Evolutionary conservation across 2,888 invertebrate genomes (phyloP).

Genomic region (Noctuana brunneofusca): DNA sequence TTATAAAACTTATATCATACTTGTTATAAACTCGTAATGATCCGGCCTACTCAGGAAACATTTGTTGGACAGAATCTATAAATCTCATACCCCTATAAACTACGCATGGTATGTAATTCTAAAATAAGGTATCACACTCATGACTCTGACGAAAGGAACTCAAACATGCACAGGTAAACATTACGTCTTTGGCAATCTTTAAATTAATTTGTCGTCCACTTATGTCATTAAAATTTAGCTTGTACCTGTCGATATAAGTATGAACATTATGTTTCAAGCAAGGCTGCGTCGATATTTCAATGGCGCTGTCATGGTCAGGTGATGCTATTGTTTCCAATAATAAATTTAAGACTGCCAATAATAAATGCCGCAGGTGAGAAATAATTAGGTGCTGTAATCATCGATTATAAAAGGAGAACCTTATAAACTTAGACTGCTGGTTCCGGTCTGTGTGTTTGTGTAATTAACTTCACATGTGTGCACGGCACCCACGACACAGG

Average conservation of each 20-base stretch:
- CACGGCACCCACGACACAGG: no score
- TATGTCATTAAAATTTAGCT: background rate
- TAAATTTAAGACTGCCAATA: slow-evolving; percentile 19
- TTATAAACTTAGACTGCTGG: background rate
- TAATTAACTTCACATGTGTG: no score
- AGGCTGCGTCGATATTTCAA: slow-evolving; percentile 18
- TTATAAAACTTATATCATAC: no score
- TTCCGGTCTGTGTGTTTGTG: no score
- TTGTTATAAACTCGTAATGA: background rate
- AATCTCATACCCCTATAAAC: slow-evolving; percentile 1
- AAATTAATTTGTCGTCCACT: background rate
- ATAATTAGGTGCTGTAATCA: slow-evolving; percentile 28
- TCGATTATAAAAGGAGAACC: slow-evolving; percentile 10
- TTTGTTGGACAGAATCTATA: background rate
- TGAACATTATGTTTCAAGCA: background rate
- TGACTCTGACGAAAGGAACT: slow-evolving; percentile 8
- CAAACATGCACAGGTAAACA: slow-evolving; percentile 10
- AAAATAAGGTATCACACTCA: slow-evolving; percentile 3
- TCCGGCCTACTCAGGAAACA: background rate
- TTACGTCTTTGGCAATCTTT: background rate
- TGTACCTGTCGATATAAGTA: background rate
- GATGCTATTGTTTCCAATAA: slow-evolving; percentile 30
- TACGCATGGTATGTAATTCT: background rate
- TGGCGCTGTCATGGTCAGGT: slow-evolving; percentile 22
- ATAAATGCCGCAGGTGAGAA: slow-evolving; percentile 25